These are phyloP conservation scores for Numenius phaeopus DNA, from an alignment of 2,797 vertebrate species.

Conservation along the genomic window DNA sequence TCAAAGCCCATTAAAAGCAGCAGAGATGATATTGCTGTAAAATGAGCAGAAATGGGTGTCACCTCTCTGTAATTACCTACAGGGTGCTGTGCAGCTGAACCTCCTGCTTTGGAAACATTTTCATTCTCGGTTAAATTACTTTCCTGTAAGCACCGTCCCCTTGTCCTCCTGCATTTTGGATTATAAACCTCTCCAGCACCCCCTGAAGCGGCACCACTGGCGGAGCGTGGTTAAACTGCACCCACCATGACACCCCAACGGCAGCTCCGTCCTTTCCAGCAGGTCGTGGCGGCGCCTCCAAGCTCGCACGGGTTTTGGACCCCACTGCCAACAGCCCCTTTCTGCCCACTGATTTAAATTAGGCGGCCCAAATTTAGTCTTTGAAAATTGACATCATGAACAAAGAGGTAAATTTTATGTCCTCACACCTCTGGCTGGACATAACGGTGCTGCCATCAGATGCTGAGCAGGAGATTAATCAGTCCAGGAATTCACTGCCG, in stretches of 20 bases:
- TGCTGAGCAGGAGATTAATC: background rate
- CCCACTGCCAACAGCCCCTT: background rate
- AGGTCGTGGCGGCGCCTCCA: rapidly evolving
- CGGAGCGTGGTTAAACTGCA: background rate
- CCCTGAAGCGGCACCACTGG: background rate
- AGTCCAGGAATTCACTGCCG: background rate
- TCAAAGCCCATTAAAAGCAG: background rate
- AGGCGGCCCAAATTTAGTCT: background rate
- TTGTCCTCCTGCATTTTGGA: background rate
- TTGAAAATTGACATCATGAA: background rate
- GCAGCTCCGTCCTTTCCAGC: background rate
- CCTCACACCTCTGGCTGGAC: background rate
- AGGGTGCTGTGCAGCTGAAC: background rate
- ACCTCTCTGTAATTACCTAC: background rate
- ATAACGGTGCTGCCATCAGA: background rate
- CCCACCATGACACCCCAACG: rapidly evolving
- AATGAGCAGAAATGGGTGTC: background rate
- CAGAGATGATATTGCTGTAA: background rate
- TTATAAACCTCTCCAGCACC: background rate
- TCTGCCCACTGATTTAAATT: background rate
- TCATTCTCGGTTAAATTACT: background rate
- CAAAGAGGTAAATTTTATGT: background rate
- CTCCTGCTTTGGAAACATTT: background rate
- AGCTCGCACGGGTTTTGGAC: rapidly evolving
- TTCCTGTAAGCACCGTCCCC: background rate